These are phyloP conservation scores for Heteromyza rotundicornis DNA, from an alignment of 2,888 invertebrate genomes.

Conservation along the genomic window DNA sequence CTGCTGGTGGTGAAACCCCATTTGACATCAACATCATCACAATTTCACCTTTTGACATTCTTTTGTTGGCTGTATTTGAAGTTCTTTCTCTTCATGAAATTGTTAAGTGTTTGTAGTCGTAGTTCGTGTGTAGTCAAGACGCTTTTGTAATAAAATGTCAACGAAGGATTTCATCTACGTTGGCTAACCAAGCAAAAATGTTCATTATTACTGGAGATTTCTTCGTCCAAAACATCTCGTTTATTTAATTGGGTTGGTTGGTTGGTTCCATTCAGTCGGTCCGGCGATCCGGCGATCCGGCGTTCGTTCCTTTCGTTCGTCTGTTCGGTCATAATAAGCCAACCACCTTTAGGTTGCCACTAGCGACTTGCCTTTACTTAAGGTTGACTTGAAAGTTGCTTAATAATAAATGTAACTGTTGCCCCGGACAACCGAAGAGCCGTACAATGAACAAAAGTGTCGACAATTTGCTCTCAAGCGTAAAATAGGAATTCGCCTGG, in stretches of 20 bases:
- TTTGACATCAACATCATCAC: background rate
- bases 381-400: conserved; percentile 1
- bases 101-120: background rate
- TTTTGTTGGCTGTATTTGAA: background rate
- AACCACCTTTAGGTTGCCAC: conserved; percentile 34
- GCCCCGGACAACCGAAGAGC: background rate
- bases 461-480: background rate
- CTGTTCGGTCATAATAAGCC: conserved; percentile 32
- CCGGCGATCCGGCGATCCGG: conserved; percentile 3
- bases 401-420: background rate
- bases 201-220: conserved; percentile 23
- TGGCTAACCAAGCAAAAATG: conserved; percentile 27
- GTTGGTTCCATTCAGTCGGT: background rate
- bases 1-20: background rate
- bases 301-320: conserved; percentile 24
- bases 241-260: conserved; percentile 27
- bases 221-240: conserved; percentile 7
- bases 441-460: background rate
- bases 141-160: background rate
- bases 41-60: conserved; percentile 2
- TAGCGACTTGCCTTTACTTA: conserved; percentile 10
- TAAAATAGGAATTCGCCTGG: background rate
- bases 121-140: background rate
- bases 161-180: background rate
- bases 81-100: background rate